These are phyloP conservation scores for Athetis lepigone DNA, from an alignment of 2,888 invertebrate genomes.

Conservation along the genomic window DNA sequence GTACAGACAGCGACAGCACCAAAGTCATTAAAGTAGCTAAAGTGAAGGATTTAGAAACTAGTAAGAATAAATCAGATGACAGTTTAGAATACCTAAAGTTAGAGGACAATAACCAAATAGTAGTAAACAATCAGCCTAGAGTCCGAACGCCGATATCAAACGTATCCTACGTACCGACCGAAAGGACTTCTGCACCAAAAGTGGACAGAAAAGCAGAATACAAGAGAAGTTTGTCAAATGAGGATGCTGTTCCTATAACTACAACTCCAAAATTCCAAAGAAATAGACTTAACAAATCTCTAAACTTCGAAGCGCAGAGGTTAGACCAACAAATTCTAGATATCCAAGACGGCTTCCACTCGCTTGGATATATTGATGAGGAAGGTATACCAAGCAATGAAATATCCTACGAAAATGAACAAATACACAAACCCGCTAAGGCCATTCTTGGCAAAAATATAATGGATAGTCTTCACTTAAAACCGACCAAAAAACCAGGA, in stretches of 20 bases:
- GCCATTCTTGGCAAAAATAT: constrained; percentile 87
- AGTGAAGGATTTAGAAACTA: constrained; percentile 87
- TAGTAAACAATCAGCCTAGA: constrained; percentile 87
- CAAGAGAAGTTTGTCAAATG: constrained; percentile 83
- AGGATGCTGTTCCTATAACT: constrained; percentile 77
- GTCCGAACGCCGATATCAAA: constrained; percentile 87
- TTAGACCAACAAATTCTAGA: constrained; percentile 88
- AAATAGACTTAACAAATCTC: constrained; percentile 87
- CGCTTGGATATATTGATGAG: constrained; percentile 86
- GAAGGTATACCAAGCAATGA: constrained; percentile 71
- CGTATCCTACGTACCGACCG: constrained; percentile 83
- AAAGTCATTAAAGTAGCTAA: constrained; percentile 86
- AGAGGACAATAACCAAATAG: constrained; percentile 86
- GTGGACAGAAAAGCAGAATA: constrained; percentile 69
- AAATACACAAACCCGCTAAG: constrained; percentile 83
- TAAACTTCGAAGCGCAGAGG: constrained; percentile 86
- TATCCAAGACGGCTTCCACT: constrained; percentile 87
- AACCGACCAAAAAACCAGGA: constrained; percentile 86
- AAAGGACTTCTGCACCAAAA: constrained; percentile 77
- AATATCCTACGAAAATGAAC: constrained; percentile 69
- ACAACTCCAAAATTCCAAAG: constrained; percentile 87
- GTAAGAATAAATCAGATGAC: constrained; percentile 83
- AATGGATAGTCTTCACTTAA: constrained; percentile 87
- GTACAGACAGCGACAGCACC: constrained; percentile 81
- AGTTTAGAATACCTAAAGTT: constrained; percentile 87